Evolutionary conservation across 1,140 invertebrate species (phyloP).

Genomic region (Ectropis grisescens): DNA sequence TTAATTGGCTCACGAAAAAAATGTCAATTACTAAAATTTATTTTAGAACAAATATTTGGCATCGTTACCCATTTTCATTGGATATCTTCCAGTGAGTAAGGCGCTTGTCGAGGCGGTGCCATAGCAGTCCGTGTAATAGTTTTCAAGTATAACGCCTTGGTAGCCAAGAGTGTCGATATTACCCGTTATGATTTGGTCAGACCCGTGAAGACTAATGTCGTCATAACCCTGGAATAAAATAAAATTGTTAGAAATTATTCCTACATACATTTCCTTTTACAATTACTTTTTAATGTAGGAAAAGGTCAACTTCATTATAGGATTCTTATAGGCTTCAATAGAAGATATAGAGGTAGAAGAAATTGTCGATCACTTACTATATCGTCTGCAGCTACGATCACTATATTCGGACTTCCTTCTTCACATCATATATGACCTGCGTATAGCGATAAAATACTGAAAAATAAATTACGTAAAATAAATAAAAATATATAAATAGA

Average conservation of each 20-base stretch:
- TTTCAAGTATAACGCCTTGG: constrained; percentile 76
- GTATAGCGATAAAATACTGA: no score
- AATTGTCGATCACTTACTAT: background rate
- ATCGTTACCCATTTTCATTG: constrained; percentile 62
- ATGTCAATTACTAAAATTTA: no score
- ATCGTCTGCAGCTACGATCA: background rate
- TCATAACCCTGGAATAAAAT: constrained; percentile 79
- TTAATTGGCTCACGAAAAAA: no score
- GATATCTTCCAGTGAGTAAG: constrained; percentile 84
- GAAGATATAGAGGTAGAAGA: no score
- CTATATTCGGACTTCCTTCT: background rate
- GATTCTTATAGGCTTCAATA: no score
- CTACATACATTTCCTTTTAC: no score
- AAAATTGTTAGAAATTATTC: background rate
- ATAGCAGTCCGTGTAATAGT: constrained; percentile 76
- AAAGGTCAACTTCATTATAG: no score
- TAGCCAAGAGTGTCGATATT: constrained; percentile 87
- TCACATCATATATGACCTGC: no score
- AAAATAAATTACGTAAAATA: no score
- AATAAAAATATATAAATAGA: no score
- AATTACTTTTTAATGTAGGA: no score
- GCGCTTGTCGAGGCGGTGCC: constrained; percentile 74
- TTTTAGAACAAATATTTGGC: no score
- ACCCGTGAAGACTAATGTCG: constrained; percentile 89
- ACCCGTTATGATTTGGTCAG: constrained; percentile 84